Percentiles rank a stretch among this genome's conserved stretches.
Conservation (phyloP, 2,797 vertebrate genomes). For the Molossus molossus region DNA sequence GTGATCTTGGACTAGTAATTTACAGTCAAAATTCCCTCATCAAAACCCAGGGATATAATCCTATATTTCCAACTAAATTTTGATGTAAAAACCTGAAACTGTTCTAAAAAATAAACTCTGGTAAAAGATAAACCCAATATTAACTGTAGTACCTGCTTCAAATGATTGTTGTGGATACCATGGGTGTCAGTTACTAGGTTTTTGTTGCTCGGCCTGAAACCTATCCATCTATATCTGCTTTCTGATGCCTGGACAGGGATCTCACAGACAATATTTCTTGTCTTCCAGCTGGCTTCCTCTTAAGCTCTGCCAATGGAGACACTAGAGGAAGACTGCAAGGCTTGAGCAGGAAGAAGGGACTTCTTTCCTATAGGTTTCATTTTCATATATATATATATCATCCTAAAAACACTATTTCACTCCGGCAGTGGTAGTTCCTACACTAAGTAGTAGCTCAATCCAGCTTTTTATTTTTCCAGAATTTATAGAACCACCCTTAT, state of each 20-base stretch:
- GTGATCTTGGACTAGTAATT: slow-evolving; percentile 45
- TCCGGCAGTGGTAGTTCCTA: background rate
- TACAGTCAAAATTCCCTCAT: background rate
- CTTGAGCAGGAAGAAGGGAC: background rate
- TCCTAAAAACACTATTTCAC: background rate
- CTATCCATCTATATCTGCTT: background rate
- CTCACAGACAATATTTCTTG: background rate
- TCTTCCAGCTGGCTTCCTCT: background rate
- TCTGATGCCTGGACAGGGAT: background rate
- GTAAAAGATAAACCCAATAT: background rate
- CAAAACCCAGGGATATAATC: slow-evolving; percentile 28
- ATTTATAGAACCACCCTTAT: background rate
- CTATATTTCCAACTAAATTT: background rate
- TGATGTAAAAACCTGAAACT: slow-evolving; percentile 52
- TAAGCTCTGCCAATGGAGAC: background rate
- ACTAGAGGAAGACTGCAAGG: background rate
- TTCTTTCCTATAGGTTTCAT: slow-evolving; percentile 17
- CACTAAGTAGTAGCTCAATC: background rate
- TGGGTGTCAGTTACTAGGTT: background rate
- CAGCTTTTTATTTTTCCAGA: slow-evolving; percentile 35
- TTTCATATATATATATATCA: background rate
- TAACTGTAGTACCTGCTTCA: background rate
- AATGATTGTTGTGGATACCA: slow-evolving; percentile 47
- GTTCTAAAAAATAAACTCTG: slow-evolving; percentile 19
- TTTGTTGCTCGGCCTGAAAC: background rate